Evolutionary conservation across 35 echinoderm and acorn worm species (phyloP).

Genomic region (Lytechinus pictus): DNA sequence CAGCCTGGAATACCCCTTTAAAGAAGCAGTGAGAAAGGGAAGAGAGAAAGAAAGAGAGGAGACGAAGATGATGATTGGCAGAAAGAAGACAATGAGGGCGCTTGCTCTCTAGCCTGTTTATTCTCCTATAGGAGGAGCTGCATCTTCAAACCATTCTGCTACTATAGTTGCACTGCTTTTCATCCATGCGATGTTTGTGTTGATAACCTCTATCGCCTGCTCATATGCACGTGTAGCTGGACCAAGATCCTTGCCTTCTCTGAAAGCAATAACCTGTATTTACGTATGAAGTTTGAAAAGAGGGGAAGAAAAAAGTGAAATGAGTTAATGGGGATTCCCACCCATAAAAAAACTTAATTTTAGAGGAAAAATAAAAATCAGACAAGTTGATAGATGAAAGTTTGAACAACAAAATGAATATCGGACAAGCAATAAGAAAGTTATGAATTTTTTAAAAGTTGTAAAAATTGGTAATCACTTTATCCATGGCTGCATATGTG

Average conservation of each 20-base stretch:
- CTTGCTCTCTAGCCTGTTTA: background rate
- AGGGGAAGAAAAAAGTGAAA: no score
- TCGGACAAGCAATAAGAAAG: no score
- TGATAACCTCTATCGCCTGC: slow-evolving; percentile 78
- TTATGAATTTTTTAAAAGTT: no score
- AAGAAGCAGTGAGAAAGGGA: background rate
- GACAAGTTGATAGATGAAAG: no score
- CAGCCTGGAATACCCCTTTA: no score
- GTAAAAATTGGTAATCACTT: no score
- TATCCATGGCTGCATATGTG: no score
- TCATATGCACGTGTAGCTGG: slow-evolving; percentile 81
- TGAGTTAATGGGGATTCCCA: no score
- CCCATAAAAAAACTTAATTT: no score
- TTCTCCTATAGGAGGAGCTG: background rate
- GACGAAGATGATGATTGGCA: background rate
- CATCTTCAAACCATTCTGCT: slow-evolving; percentile 50
- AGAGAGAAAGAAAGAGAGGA: background rate
- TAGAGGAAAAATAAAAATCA: no score
- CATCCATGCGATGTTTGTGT: slow-evolving; percentile 96
- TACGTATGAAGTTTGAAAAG: no score
- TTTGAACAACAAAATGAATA: no score
- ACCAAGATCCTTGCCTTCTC: slow-evolving; percentile 82
- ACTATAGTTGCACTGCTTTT: slow-evolving; percentile 56
- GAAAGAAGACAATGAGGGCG: background rate
- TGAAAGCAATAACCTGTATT: slow-evolving; percentile 79